Percentiles rank a stretch among this genome's conserved stretches.
These are phyloP conservation scores for Phymanthus crucifer DNA, from an alignment of 92 coral and sea anemone species.

Conservation along the genomic window DNA sequence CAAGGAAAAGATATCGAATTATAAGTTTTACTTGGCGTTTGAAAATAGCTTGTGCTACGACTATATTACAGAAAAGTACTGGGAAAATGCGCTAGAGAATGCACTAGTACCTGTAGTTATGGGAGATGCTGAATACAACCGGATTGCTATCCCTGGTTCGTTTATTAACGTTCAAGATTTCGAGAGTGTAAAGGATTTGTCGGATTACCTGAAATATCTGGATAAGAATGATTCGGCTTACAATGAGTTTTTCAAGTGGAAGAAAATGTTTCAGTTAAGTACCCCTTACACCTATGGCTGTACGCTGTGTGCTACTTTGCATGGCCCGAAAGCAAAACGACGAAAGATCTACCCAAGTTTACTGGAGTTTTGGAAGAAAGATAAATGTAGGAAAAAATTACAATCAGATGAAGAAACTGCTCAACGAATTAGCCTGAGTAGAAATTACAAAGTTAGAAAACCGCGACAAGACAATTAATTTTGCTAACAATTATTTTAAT, in stretches of 20 bases:
- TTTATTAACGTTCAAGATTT: constrained; percentile 45
- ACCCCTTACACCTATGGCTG: constrained; percentile 59
- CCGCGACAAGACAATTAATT: too few species aligned
- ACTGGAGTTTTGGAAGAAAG: constrained; percentile 35
- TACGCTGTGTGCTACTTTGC: constrained; percentile 43
- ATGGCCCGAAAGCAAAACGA: constrained; percentile 28
- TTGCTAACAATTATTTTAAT: too few species aligned
- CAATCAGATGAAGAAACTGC: background rate
- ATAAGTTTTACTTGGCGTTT: constrained; percentile 57
- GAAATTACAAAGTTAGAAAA: background rate
- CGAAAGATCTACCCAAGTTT: constrained; percentile 27
- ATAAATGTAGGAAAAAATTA: constrained; percentile 26
- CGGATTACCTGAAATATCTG: constrained; percentile 36
- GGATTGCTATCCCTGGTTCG: constrained; percentile 39
- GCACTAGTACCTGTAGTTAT: constrained; percentile 46
- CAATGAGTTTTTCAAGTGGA: constrained; percentile 51
- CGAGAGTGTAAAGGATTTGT: constrained; percentile 26
- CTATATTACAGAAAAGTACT: constrained; percentile 61
- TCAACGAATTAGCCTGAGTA: background rate
- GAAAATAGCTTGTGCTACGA: constrained; percentile 52
- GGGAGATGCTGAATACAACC: constrained; percentile 49
- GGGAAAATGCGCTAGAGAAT: constrained; percentile 41
- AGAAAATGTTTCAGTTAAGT: constrained; percentile 26
- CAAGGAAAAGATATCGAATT: constrained; percentile 22
- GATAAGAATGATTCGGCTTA: constrained; percentile 42